Percentiles rank a stretch among this genome's conserved stretches.
Evolutionary conservation across 2,888 invertebrate species (phyloP).

Genomic region (Chloroclystis v-ata): DNA sequence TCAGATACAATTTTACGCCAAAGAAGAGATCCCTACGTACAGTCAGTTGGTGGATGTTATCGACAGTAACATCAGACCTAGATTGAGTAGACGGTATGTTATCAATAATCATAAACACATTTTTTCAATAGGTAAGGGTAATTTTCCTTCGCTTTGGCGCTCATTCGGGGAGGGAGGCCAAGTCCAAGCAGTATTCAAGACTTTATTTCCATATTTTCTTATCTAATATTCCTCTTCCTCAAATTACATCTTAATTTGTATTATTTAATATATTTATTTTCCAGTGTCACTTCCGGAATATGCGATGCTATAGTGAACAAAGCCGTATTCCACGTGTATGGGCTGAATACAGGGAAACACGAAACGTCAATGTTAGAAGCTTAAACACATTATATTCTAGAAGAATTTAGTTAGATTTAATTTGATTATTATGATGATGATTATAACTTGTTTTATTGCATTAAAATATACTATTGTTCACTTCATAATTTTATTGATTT

Average conservation of each 20-base stretch:
- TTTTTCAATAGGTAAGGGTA: no score
- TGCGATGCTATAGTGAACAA: constrained; percentile 73
- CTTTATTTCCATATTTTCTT: no score
- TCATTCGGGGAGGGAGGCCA: no score
- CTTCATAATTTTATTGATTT: no score
- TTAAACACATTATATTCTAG: no score
- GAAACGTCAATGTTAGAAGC: constrained; percentile 49
- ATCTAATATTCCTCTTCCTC: no score
- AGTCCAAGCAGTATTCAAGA: no score
- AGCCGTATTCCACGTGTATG: constrained; percentile 60
- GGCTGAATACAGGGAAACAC: constrained; percentile 50
- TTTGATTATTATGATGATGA: no score
- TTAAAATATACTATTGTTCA: neutral
- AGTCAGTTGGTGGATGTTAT: constrained; percentile 45
- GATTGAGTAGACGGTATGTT: constrained; percentile 55
- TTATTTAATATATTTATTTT: no score
- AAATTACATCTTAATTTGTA: no score
- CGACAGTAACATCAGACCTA: constrained; percentile 41
- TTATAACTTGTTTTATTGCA: constrained; percentile 25
- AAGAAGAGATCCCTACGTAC: constrained; percentile 64
- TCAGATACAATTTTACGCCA: constrained; percentile 58
- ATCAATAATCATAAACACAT: neutral
- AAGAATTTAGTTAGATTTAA: no score
- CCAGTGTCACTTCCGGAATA: constrained; percentile 67
- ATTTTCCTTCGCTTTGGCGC: no score